These are phyloP conservation scores for Notamacropus eugenii DNA, from an alignment of 2,797 vertebrate genomes.

Conservation along the genomic window DNA sequence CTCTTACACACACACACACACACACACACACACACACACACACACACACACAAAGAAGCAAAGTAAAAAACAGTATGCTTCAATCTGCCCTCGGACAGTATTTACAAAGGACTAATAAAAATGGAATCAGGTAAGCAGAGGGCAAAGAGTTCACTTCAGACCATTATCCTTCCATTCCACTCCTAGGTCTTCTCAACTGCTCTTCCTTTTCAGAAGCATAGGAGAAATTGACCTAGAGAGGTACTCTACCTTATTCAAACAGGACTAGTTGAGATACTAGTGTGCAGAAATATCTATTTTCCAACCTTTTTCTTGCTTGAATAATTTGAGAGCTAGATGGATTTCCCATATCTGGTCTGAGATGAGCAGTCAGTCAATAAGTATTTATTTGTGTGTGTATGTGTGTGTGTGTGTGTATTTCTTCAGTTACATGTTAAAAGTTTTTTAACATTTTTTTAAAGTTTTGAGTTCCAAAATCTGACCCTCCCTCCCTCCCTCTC, in stretches of 20 bases:
- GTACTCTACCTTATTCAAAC: no score
- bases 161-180: not conserved
- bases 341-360: not conserved
- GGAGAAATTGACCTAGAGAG: no score
- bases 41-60: no score
- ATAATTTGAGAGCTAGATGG: not conserved
- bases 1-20: no score
- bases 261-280: no score
- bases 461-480: no score
- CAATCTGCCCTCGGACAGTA: not conserved
- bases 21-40: no score
- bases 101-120: not conserved
- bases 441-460: no score
- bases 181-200: not conserved
- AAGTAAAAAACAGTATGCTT: not conserved
- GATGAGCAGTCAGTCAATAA: not conserved
- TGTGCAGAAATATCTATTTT: no score
- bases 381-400: not conserved
- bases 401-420: no score
- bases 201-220: not conserved
- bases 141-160: not conserved
- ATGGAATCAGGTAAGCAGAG: not conserved
- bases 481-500: no score
- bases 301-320: not conserved
- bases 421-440: no score